phyloP scores from a whole-genome alignment of 2,113 vertebrate genomes.

The Gorsachius goisagi region DNA sequence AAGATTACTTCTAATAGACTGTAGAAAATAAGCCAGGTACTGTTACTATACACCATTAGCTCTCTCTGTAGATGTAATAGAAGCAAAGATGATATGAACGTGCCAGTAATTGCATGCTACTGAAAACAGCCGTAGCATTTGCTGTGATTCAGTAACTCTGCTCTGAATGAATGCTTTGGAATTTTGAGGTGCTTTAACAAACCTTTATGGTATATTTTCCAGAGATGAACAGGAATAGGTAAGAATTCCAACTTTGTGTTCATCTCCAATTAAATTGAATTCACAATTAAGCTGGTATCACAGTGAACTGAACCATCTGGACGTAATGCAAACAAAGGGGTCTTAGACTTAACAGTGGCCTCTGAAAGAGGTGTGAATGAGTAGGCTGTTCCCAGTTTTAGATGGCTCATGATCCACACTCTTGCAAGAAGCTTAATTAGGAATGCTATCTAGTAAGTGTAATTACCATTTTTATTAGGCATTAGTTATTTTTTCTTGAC shows the following conservation, averaged over 20 bases:
- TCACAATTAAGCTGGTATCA: background rate
- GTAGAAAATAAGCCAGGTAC: background rate
- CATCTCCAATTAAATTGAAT: background rate
- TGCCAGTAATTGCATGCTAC: background rate
- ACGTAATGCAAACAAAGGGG: background rate
- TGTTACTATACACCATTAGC: background rate
- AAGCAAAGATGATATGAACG: background rate
- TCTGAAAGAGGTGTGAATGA: background rate
- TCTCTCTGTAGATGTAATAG: background rate
- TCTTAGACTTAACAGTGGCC: background rate
- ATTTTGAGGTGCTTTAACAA: background rate
- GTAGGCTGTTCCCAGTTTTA: background rate
- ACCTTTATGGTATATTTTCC: background rate
- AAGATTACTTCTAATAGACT: background rate
- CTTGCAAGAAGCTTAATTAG: background rate
- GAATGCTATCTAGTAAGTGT: background rate
- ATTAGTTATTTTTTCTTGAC: background rate
- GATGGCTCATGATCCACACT: background rate
- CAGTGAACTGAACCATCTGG: background rate
- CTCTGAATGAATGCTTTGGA: background rate
- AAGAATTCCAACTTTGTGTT: background rate
- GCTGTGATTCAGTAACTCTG: background rate
- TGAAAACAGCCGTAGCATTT: background rate
- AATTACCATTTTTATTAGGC: background rate
- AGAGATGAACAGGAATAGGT: background rate